A percentile compares a stretch with the other conserved stretches of the same genome.
phyloP scores from a whole-genome alignment of 1,140 invertebrate genomes.

The Sipha flava region DNA sequence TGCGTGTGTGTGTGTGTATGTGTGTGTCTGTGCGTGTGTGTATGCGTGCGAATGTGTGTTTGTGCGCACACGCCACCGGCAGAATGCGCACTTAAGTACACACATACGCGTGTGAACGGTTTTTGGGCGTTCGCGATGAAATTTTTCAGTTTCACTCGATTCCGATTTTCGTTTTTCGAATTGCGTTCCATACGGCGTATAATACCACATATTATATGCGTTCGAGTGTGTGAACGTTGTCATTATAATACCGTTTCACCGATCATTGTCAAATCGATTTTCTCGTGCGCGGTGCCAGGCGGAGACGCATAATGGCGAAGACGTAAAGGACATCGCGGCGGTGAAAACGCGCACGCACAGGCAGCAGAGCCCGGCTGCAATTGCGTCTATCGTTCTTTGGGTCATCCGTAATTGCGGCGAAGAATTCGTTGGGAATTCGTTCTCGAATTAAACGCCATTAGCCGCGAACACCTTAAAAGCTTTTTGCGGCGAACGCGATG shows the following conservation, averaged over 20 bases:
- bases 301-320: background rate
- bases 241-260: background rate
- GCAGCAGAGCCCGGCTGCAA: no score
- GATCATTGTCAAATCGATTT: background rate
- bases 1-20: background rate
- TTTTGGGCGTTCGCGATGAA: background rate
- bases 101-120: background rate
- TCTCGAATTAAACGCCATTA: no score
- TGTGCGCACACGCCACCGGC: background rate
- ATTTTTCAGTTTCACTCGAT: background rate
- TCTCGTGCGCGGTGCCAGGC: background rate
- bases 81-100: background rate
- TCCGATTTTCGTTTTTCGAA: background rate
- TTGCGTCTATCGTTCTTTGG: background rate
- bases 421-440: no score
- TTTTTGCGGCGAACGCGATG: no score
- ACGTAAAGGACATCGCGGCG: background rate
- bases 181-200: background rate
- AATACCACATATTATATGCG: background rate
- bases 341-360: no score
- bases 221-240: background rate
- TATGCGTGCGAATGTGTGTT: background rate
- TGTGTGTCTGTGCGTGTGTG: background rate
- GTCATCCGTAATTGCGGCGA: background rate
- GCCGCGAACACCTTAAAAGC: no score